These are phyloP conservation scores for Theonella swinhoei DNA, from an alignment of 37 sponge, comb jelly and placozoan species.

Conservation along the genomic window DNA sequence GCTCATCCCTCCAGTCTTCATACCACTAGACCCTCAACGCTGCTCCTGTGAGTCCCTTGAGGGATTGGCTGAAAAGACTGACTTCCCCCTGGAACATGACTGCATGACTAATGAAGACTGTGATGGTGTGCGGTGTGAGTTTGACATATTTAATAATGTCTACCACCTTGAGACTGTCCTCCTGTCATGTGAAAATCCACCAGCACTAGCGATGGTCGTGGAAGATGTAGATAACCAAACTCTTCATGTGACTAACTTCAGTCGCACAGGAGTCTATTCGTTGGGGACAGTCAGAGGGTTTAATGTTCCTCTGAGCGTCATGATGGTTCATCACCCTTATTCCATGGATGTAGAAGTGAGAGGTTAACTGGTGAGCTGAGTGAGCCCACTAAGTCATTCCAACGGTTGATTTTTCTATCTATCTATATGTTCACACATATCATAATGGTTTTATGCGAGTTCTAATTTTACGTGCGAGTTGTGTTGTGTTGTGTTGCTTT, in stretches of 20 bases:
- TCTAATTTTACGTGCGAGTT: no score
- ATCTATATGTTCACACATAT: no score
- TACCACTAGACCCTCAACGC: conserved; percentile 20
- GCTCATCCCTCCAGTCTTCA: conserved; percentile 8
- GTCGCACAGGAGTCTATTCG: not conserved
- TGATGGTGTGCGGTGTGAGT: conserved; percentile 27
- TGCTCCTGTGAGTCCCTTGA: conserved; percentile 47
- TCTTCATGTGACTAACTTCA: not conserved
- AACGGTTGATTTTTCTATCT: no score
- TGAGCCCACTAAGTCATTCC: no score
- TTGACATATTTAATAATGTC: not conserved
- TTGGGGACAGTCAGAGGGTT: not conserved
- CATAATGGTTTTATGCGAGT: no score
- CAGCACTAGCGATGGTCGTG: conserved; percentile 13
- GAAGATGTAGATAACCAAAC: not conserved
- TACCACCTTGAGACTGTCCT: conserved; percentile 24
- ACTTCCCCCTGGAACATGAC: not conserved
- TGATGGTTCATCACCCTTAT: not conserved
- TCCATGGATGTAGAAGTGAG: conserved; percentile 42
- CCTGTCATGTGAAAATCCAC: conserved; percentile 7
- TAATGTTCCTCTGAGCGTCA: not conserved
- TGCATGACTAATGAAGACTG: conserved; percentile 29
- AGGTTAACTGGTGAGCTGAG: no score
- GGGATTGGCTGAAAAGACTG: not conserved
- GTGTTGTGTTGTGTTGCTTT: no score